Evolutionary conservation across 2,113 vertebrate species (phyloP).

Genomic region (Prietella phreatophila): DNA sequence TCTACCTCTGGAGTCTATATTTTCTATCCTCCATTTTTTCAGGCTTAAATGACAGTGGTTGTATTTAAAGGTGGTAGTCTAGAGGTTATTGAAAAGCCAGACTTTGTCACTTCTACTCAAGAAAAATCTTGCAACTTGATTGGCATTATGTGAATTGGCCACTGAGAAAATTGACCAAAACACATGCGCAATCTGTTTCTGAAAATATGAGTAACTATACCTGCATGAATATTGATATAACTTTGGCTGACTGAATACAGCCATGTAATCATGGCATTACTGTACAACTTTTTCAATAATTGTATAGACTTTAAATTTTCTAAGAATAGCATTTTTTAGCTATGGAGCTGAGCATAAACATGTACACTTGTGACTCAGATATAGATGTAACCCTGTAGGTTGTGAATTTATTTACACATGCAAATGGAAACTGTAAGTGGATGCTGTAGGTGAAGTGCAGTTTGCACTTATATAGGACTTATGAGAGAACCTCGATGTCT

Average conservation of each 20-base stretch:
- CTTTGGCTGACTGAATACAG: background rate
- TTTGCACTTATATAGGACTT: background rate
- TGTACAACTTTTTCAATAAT: background rate
- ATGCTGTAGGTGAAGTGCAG: conserved; percentile 1
- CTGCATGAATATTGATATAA: background rate
- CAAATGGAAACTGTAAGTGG: background rate
- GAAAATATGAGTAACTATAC: background rate
- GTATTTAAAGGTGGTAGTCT: background rate
- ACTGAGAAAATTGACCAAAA: background rate
- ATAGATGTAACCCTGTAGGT: background rate
- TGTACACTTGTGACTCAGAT: background rate
- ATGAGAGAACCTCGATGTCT: background rate
- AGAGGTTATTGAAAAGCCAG: background rate
- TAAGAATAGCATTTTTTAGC: background rate
- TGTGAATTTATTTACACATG: background rate
- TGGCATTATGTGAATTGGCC: background rate
- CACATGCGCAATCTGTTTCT: background rate
- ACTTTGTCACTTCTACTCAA: background rate
- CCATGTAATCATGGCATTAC: background rate
- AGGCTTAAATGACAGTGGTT: background rate
- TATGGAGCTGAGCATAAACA: background rate
- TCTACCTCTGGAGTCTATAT: background rate
- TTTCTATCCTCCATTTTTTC: background rate
- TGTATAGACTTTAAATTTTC: background rate
- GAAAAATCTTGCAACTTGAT: background rate